Evolutionary conservation across 2,113 vertebrate species (phyloP).

Genomic region (Trogon melanurus): DNA sequence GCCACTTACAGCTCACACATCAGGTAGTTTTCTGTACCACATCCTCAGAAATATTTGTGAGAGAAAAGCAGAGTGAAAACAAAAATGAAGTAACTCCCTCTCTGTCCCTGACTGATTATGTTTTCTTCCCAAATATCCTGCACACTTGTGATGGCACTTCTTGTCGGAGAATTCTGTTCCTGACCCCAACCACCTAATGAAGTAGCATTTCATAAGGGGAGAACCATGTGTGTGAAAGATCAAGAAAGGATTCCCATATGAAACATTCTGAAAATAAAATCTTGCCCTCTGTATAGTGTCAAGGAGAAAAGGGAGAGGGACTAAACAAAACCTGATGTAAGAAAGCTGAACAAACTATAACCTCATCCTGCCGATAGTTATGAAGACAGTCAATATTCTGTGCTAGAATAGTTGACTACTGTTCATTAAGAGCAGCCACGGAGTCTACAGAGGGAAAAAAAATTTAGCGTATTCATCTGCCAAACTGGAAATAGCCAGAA

Average conservation of each 20-base stretch:
- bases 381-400: neutral
- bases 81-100: neutral
- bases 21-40: slow-evolving; percentile 62
- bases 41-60: slow-evolving; percentile 17
- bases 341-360: neutral
- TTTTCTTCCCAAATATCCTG: neutral
- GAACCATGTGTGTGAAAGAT: neutral
- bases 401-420: neutral
- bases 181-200: neutral
- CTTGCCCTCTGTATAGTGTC: neutral
- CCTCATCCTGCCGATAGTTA: neutral
- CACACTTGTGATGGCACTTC: neutral
- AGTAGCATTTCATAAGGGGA: neutral
- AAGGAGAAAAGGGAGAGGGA: neutral
- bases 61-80: neutral
- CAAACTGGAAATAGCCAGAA: neutral
- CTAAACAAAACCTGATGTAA: neutral
- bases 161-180: neutral
- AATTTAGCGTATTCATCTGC: neutral
- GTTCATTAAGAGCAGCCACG: neutral
- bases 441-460: neutral
- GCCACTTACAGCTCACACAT: slow-evolving; percentile 47
- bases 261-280: neutral
- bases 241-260: neutral
- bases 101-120: neutral